Base-by-base conservation (phyloP, 2,888 invertebrate species). In the Opisthograptis luteolata region DNA sequence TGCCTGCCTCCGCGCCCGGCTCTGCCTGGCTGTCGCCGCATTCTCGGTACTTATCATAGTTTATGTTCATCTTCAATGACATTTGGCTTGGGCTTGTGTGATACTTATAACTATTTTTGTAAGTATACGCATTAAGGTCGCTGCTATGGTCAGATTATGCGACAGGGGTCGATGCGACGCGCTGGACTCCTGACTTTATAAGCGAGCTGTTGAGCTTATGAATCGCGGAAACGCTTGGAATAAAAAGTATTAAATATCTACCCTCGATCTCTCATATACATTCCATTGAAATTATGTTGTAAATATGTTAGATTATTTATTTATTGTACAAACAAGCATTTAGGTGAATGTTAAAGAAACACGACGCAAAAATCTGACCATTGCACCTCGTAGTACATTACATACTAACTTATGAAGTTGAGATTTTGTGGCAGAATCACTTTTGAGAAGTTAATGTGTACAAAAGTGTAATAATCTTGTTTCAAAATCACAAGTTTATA, bases 11-110 rank as follows among this genome's bases (percentile, higher is more conserved):
- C 80, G 86, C 53, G 84, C 90, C 52, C 66, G 89, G 24, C 66
- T 90, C 24, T 89, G 89, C 64, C 82, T 91, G 32, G 91, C 90
- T 53, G 79, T 91, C 57, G 90, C 91, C 66, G 87, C 91, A 54
- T 84, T 91, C 63, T 91, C 91, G 32, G 74, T 91, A 42, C 76
- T 91, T 65, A 73, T 91, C 60, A 89, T 90, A 79, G 86, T 89
- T 68, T 90, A 89, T 76, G 81, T 90, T 68, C 90, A 90, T 66
- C 73, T 90, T 50, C 89, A 87, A 78, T 90, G 88, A 90, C 81
- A 76, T 70, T 66, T 79, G 71, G 87, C 84, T 79, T 83, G 79
- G 78, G 84, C 87, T 85, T 87, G 76, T 87, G 79, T 87, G 73
- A 79, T 85, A 76, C 78, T 84, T 77, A 73, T 80, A 70, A 66